Evolutionary conservation across 2,888 invertebrate genomes (phyloP).

Genomic region (Ochropleura leucogaster): DNA sequence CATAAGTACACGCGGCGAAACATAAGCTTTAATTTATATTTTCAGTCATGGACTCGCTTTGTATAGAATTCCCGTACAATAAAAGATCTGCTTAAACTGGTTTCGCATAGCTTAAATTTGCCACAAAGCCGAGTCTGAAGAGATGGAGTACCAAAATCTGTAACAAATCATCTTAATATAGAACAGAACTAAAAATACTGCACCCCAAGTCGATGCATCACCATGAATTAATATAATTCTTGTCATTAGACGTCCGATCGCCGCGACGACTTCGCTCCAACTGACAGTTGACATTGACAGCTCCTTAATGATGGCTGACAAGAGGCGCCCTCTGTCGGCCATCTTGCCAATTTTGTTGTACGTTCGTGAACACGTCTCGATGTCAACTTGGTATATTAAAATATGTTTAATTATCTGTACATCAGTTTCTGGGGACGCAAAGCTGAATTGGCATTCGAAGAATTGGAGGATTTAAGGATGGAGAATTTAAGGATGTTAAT

Average conservation of each 20-base stretch:
- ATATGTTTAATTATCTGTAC: constrained; percentile 67
- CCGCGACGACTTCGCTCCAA: constrained; percentile 56
- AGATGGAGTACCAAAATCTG: constrained; percentile 14
- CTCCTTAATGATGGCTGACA: constrained; percentile 77
- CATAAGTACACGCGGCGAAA: neutral
- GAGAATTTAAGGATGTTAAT: constrained; percentile 27
- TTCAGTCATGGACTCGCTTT: too few species aligned
- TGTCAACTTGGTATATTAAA: constrained; percentile 65
- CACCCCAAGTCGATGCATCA: constrained; percentile 62
- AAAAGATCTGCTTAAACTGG: too few species aligned
- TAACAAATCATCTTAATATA: constrained; percentile 44
- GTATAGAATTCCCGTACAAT: too few species aligned
- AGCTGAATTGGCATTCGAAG: constrained; percentile 31
- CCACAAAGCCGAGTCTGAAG: neutral
- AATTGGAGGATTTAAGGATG: too few species aligned
- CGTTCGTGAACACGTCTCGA: constrained; percentile 67
- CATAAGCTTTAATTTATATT: too few species aligned
- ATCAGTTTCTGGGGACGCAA: constrained; percentile 36
- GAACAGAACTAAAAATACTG: constrained; percentile 49
- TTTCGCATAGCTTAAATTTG: neutral
- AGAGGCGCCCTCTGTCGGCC: constrained; percentile 72
- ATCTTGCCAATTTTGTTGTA: constrained; percentile 66
- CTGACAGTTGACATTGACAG: constrained; percentile 78
- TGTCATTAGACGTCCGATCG: constrained; percentile 70
- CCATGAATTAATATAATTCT: constrained; percentile 68